A percentile compares a stretch with the other conserved stretches of the same genome.
Evolutionary conservation across 2,113 vertebrate species (phyloP).

Genomic region (Plectropomus leopardus): DNA sequence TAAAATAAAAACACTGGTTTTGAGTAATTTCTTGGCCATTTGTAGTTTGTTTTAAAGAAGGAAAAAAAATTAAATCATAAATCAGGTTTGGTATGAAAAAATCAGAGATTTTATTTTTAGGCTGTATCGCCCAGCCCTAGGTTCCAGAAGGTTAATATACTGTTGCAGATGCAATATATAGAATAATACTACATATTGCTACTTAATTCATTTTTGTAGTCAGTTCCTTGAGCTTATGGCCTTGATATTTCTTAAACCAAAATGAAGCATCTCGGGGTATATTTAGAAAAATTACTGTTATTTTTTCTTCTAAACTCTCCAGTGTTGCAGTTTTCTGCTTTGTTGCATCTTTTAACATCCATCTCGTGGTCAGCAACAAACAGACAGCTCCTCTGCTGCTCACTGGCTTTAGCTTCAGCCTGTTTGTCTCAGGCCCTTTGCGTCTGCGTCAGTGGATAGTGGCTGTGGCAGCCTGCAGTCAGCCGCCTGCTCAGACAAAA

Average conservation of each 20-base stretch:
- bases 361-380: not conserved
- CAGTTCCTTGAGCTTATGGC: not conserved
- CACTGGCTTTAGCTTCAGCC: not conserved
- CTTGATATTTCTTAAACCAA: not conserved
- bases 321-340: not conserved
- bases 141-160: not conserved
- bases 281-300: not conserved
- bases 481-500: not conserved
- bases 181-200: not conserved
- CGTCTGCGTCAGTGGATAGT: constrained; percentile 17
- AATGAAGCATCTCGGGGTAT: not conserved
- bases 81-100: too few relatives aligned
- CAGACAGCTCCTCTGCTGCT: not conserved
- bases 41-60: too few relatives aligned
- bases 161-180: not conserved
- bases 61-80: too few relatives aligned
- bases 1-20: too few relatives aligned
- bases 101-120: too few relatives aligned
- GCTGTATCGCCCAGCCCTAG: too few relatives aligned
- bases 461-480: not conserved
- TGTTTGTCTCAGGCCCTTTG: not conserved
- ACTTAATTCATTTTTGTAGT: not conserved
- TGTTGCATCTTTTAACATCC: not conserved
- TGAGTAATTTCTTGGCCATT: too few relatives aligned
- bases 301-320: not conserved